These are phyloP conservation scores for Pyrocephalus nanus DNA, from an alignment of 2,797 vertebrate genomes.

Conservation along the genomic window DNA sequence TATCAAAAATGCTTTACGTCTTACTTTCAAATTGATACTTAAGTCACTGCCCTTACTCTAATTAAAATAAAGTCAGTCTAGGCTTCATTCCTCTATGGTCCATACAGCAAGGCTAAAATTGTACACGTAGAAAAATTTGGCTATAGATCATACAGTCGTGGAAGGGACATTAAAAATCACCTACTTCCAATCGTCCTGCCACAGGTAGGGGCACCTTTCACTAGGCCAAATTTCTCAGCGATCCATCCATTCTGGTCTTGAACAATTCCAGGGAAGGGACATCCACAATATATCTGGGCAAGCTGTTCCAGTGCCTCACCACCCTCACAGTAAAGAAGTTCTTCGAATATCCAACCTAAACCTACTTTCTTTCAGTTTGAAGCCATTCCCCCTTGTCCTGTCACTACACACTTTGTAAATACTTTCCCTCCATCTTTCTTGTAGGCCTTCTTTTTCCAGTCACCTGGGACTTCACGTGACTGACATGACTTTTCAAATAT, in stretches of 20 bases:
- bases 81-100: not conserved
- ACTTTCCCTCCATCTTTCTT: not conserved
- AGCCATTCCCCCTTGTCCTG: not conserved
- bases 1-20: constrained; percentile 21
- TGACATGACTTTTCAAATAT: not conserved
- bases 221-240: not conserved
- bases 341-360: not conserved
- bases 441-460: rapidly evolving
- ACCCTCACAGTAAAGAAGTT: not conserved
- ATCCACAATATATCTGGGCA: not conserved
- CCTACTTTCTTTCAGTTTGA: not conserved
- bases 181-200: not conserved
- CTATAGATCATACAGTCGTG: not conserved
- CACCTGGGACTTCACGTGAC: not conserved
- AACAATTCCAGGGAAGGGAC: not conserved
- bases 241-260: not conserved
- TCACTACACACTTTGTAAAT: not conserved
- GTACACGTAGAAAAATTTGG: not conserved
- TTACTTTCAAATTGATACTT: not conserved
- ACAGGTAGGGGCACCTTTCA: not conserved
- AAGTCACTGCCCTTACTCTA: not conserved
- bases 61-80: constrained; percentile 25
- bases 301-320: not conserved
- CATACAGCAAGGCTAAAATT: too few relatives aligned
- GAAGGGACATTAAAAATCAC: not conserved